Evolutionary conservation across 1,140 invertebrate species (phyloP).

Genomic region (Lucilia sericata): DNA sequence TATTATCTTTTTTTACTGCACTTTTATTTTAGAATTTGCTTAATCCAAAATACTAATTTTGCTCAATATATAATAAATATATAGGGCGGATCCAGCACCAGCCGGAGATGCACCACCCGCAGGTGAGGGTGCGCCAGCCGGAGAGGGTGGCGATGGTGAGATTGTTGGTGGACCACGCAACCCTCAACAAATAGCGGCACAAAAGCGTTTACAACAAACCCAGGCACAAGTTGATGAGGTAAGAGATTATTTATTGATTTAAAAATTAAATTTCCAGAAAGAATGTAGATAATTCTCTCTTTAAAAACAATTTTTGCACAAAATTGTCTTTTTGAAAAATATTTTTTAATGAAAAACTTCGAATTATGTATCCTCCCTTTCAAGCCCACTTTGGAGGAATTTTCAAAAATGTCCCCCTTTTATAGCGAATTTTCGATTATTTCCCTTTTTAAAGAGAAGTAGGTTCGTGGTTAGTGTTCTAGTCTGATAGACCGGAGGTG

Average conservation of each 20-base stretch:
- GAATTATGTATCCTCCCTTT: too few species aligned
- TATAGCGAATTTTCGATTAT: too few species aligned
- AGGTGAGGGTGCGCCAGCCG: conserved; percentile 67
- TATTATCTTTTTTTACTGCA: conserved; percentile 47
- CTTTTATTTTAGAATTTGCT: conserved; percentile 54
- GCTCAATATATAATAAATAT: background rate
- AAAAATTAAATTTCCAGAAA: too few species aligned
- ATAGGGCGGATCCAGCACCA: conserved; percentile 66
- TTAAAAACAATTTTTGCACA: too few species aligned
- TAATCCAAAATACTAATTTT: conserved; percentile 9
- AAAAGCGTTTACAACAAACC: conserved; percentile 95
- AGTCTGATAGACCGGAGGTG: too few species aligned
- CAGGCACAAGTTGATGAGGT: conserved; percentile 98
- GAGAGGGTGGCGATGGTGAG: conserved; percentile 76
- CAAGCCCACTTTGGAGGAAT: too few species aligned
- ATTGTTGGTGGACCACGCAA: conserved; percentile 86
- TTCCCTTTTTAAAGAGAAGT: too few species aligned
- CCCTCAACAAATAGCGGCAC: conserved; percentile 89
- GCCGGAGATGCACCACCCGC: conserved; percentile 72
- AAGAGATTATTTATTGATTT: conserved; percentile 49
- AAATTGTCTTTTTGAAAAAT: too few species aligned
- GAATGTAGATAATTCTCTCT: too few species aligned
- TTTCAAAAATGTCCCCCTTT: too few species aligned
- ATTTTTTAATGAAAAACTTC: too few species aligned
- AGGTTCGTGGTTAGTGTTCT: too few species aligned